phyloP scores from a whole-genome alignment of 1,140 invertebrate species.

The Campoletis sonorensis region DNA sequence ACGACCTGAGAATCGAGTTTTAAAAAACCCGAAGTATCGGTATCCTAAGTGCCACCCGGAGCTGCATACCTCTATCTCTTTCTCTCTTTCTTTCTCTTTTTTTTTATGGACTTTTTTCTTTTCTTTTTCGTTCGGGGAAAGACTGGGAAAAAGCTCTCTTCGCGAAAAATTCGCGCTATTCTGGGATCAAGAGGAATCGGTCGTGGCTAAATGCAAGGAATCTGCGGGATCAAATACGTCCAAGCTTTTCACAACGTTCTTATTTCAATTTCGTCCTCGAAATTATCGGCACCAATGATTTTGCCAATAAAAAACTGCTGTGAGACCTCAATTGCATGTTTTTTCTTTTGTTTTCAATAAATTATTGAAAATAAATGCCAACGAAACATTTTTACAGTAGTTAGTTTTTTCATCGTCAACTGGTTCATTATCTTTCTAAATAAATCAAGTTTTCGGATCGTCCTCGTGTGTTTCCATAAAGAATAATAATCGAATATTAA shows the following conservation, averaged over 20 bases:
- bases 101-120: constrained; percentile 52
- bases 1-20: constrained; percentile 31
- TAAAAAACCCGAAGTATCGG: constrained; percentile 65
- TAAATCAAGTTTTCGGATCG: too few species aligned
- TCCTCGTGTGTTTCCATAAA: too few species aligned
- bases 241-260: constrained; percentile 62
- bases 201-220: constrained; percentile 40
- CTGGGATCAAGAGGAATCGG: constrained; percentile 45
- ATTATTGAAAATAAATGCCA: too few species aligned
- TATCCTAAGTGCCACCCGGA: constrained; percentile 76
- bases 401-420: too few species aligned
- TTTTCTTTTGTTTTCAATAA: too few species aligned
- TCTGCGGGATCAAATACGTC: constrained; percentile 22
- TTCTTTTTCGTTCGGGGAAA: constrained; percentile 57
- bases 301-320: too few species aligned
- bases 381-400: too few species aligned
- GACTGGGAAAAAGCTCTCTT: constrained; percentile 68
- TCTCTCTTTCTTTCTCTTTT: constrained; percentile 54
- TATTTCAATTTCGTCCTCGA: background rate
- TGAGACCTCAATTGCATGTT: too few species aligned
- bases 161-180: constrained; percentile 65
- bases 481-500: background rate
- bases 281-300: too few species aligned
- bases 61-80: constrained; percentile 76
- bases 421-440: too few species aligned